These are phyloP conservation scores for Mormyrus proboscirostris DNA, from an alignment of 2,797 vertebrate genomes.

Conservation along the genomic window DNA sequence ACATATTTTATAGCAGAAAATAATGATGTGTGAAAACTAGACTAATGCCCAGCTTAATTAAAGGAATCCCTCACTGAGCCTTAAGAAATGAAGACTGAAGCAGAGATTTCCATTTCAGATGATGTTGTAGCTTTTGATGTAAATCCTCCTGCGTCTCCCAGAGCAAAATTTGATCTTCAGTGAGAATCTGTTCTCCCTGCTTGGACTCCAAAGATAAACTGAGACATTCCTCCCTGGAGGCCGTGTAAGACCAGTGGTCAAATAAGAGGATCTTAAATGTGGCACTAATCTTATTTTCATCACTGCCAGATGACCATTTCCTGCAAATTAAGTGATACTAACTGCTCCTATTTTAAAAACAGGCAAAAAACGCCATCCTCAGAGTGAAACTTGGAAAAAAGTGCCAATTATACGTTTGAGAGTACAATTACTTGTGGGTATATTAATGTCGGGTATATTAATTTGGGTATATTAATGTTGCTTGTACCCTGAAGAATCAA, in stretches of 20 bases:
- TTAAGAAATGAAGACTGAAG: neutral
- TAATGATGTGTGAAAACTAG: constrained; percentile 1
- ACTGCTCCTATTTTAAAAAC: neutral
- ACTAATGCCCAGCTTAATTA: neutral
- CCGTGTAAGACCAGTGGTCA: neutral
- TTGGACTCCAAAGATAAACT: neutral
- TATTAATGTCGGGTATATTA: neutral
- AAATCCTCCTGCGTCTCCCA: neutral
- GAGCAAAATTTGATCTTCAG: neutral
- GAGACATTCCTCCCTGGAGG: neutral
- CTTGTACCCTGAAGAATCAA: neutral
- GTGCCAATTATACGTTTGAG: neutral
- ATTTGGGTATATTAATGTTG: neutral
- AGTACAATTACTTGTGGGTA: neutral
- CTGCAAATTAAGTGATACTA: neutral
- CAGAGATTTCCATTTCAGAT: neutral
- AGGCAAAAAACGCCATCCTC: neutral
- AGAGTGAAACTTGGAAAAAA: neutral
- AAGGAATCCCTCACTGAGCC: neutral
- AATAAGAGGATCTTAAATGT: neutral
- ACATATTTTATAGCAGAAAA: neutral
- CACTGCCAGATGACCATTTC: neutral
- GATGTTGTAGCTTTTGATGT: neutral
- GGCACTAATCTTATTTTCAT: neutral
- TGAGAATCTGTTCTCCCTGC: neutral